Conservation (phyloP, 2,888 invertebrate genomes). For the Cosmopolites sordidus region DNA sequence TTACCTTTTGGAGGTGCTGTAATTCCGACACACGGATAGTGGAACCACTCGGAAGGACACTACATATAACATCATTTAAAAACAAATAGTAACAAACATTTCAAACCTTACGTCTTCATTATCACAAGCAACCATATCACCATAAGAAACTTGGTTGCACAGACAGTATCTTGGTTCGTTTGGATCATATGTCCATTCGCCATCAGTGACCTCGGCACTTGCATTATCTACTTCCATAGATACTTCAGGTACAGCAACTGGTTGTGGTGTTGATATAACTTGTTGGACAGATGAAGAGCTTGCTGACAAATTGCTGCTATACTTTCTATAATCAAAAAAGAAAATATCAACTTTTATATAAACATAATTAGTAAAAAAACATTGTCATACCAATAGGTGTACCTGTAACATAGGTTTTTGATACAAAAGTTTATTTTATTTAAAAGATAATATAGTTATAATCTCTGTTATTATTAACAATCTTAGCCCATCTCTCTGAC, state of each 20-base stretch:
- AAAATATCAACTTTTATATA: no score
- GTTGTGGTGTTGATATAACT: constrained; percentile 39
- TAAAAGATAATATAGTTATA: no score
- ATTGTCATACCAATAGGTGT: no score
- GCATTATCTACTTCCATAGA: constrained; percentile 48
- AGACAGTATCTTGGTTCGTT: constrained; percentile 95
- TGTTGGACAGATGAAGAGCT: constrained; percentile 34
- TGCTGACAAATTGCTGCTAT: constrained; percentile 25
- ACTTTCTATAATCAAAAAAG: no score
- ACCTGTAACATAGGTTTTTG: no score
- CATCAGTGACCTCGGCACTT: constrained; percentile 57
- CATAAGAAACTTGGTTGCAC: constrained; percentile 96
- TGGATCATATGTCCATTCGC: constrained; percentile 91
- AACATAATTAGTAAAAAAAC: no score
- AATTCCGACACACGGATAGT: constrained; percentile 96
- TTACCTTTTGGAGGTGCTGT: constrained; percentile 95
- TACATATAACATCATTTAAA: constrained; percentile 42
- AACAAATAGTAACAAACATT: constrained; percentile 28
- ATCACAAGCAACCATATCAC: constrained; percentile 99
- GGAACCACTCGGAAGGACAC: constrained; percentile 99
- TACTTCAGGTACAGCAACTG: constrained; percentile 41
- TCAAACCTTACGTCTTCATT: constrained; percentile 77
- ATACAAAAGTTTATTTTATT: no score
- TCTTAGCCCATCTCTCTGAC: no score
- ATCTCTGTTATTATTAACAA: no score